These are phyloP conservation scores for Operophtera brumata DNA, from an alignment of 2,888 invertebrate species.

Conservation along the genomic window DNA sequence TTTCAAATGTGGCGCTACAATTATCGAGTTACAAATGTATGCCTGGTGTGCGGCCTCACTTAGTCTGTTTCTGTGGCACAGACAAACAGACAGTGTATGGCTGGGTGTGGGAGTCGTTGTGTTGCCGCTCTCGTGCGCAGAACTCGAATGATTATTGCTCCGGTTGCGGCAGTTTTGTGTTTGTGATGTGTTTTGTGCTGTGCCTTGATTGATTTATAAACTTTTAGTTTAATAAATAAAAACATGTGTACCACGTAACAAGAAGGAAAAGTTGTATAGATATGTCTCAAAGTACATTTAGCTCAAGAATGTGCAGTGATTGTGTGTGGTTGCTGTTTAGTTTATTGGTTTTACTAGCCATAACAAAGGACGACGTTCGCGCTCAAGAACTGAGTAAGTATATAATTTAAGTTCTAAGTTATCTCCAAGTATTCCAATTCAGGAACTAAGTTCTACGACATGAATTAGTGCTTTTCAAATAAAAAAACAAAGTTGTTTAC, in stretches of 20 bases:
- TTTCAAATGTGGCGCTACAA: too few species aligned
- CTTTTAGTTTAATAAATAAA: slow-evolving; percentile 20
- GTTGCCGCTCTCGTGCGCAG: too few species aligned
- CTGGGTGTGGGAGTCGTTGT: too few species aligned
- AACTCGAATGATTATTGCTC: slow-evolving; percentile 15
- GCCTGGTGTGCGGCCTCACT: too few species aligned
- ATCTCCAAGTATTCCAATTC: background rate
- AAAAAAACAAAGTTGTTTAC: background rate
- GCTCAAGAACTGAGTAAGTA: slow-evolving; percentile 67
- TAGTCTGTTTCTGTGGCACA: too few species aligned
- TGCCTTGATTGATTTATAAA: slow-evolving; percentile 19
- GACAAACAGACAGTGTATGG: too few species aligned
- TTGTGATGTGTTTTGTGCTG: slow-evolving; percentile 23
- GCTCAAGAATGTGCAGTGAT: slow-evolving; percentile 65
- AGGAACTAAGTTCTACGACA: background rate
- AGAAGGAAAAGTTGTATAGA: slow-evolving; percentile 30
- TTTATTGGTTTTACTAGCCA: slow-evolving; percentile 62
- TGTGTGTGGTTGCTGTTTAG: slow-evolving; percentile 62
- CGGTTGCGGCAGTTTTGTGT: slow-evolving; percentile 21
- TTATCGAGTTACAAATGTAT: too few species aligned
- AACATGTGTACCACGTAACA: slow-evolving; percentile 27
- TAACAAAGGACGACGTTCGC: slow-evolving; percentile 65
- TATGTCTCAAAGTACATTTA: slow-evolving; percentile 45
- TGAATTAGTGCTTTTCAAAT: background rate
- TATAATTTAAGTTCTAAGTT: background rate